Base-by-base conservation (phyloP, 1,140 invertebrate species). In the Adoxophyes honmai region DNA sequence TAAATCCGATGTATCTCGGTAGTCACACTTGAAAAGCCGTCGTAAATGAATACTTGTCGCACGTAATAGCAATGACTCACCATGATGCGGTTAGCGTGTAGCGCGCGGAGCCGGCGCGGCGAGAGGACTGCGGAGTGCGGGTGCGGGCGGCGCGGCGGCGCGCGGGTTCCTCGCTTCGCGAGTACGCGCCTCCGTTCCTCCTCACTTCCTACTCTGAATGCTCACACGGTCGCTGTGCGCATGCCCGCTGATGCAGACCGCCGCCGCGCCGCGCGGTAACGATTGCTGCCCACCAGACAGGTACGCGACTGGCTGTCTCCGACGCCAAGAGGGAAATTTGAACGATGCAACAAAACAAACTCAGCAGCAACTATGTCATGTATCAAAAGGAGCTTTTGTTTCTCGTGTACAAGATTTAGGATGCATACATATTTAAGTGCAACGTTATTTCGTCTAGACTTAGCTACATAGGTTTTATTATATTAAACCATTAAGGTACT, bases 221-320 rank as follows among this genome's bases (percentile, higher is more conserved):
- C 55, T 62, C 58, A 64, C 18, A 52, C 66, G 57, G 62, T 39
- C 59, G 57, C 36, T 66, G 60, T 86, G 83, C 85, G 85, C 85
- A 88, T 88, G 85, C 75, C 64, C 70, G 71, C 37, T 75, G 72
- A 78, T 86, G 85, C 85, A 86, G 81, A 76, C 77, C 76, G 76
- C 33, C 34, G 33, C 73, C 78, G 80, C 74, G 75, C 60, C 70
- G 68, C 16, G 14, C 68, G 67, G 75, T 88, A 88, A 88, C 83
- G 85, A 88, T 88, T 88, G 81, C 78, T n/a, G 72, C 65, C 62
- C 59, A 60, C 61, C 69, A 73, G 75, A 71, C 73, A 79, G 73
- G 71, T 78, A 75, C 74, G 85, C 70, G 81, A 85, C 83, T 83
- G 66, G 64, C 76, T 80, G 86, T 85, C 82, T 85, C 80, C 81